phyloP scores from a whole-genome alignment of 2,797 vertebrate genomes.

The Clarias fuscus region DNA sequence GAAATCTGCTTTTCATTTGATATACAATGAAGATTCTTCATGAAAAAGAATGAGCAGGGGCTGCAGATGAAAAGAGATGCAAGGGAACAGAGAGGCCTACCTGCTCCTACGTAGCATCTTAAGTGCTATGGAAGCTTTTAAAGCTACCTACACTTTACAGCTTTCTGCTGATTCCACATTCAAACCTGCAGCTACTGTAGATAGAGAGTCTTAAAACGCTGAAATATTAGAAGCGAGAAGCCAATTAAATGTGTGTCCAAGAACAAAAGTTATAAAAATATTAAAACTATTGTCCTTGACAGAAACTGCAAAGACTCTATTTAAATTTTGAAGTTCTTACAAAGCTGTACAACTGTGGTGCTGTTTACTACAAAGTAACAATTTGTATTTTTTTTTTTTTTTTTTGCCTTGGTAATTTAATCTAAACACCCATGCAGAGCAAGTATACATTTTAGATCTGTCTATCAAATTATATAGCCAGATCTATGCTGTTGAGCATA shows the following conservation, averaged over 20 bases:
- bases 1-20: slow-evolving; percentile 5
- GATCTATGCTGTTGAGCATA: too few relatives aligned
- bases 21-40: slow-evolving; percentile 3
- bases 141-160: slow-evolving; percentile 8
- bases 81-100: not conserved
- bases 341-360: not conserved
- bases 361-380: too few relatives aligned
- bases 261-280: not conserved
- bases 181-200: not conserved
- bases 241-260: not conserved
- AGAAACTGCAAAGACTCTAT: not conserved
- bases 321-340: not conserved
- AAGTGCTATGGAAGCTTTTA: slow-evolving; percentile 23
- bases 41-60: slow-evolving; percentile 12
- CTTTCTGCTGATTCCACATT: not conserved
- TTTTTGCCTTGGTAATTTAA: not conserved
- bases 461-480: not conserved
- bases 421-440: not conserved
- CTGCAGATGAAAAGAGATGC: slow-evolving; percentile 30
- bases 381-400: too few relatives aligned
- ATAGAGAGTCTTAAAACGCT: not conserved
- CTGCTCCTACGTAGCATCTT: slow-evolving; percentile 1
- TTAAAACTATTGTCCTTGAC: not conserved
- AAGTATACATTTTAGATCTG: not conserved
- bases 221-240: not conserved